These are phyloP conservation scores for Lomographa bimaculata DNA, from an alignment of 2,888 invertebrate species.

Conservation along the genomic window DNA sequence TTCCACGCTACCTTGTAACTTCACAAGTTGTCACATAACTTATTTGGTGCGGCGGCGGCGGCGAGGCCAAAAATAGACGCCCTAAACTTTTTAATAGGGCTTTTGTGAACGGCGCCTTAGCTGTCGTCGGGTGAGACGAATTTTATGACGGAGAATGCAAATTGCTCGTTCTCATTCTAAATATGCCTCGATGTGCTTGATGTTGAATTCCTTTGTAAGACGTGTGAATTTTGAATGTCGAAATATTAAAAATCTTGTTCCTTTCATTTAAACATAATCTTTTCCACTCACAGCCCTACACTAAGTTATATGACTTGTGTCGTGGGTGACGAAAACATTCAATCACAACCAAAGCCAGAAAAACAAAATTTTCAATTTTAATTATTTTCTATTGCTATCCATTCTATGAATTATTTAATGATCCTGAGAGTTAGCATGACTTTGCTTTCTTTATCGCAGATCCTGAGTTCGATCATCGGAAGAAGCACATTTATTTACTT, in stretches of 20 bases:
- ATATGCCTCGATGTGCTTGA: constrained; percentile 39
- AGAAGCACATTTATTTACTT: too few species aligned
- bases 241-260: constrained; percentile 21
- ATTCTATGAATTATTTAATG: too few species aligned
- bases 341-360: too few species aligned
- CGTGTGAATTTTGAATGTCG: constrained; percentile 6
- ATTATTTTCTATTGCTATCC: too few species aligned
- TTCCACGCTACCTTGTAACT: constrained; percentile 42
- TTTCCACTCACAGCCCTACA: too few species aligned
- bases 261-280: too few species aligned
- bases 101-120: constrained; percentile 64
- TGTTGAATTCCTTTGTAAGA: constrained; percentile 34
- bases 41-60: constrained; percentile 43
- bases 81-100: constrained; percentile 76
- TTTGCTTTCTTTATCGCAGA: too few species aligned
- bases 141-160: constrained; percentile 75
- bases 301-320: too few species aligned
- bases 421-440: too few species aligned
- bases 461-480: too few species aligned
- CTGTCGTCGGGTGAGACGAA: constrained; percentile 58
- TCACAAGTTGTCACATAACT: constrained; percentile 68
- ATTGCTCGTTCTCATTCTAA: constrained; percentile 69
- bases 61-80: constrained; percentile 72
- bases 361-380: too few species aligned
- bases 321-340: too few species aligned